phyloP scores from a whole-genome alignment of 1,140 invertebrate species.

The Sitobion miscanthi region DNA sequence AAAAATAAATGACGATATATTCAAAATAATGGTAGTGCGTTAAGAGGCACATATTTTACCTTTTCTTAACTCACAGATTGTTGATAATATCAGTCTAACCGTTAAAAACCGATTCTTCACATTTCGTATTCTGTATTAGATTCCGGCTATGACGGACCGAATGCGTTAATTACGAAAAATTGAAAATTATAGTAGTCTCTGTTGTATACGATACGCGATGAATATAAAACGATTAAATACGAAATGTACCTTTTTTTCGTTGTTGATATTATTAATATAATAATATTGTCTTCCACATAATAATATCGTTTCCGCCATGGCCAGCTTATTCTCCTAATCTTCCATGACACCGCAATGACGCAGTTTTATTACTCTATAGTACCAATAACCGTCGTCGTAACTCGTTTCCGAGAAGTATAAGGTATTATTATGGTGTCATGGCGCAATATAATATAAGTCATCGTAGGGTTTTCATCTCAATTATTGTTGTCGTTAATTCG shows the following conservation, averaged over 20 bases:
- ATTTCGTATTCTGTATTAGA: background rate
- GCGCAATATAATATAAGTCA: too few relatives aligned
- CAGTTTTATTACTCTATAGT: background rate
- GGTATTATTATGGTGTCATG: too few relatives aligned
- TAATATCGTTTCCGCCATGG: too few relatives aligned
- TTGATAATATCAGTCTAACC: background rate
- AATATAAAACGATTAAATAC: background rate
- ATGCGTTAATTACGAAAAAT: background rate
- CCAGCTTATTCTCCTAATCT: background rate
- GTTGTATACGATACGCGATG: background rate
- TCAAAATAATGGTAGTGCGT: background rate
- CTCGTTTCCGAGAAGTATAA: background rate
- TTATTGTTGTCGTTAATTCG: background rate
- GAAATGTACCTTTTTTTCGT: background rate
- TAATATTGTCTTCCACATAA: background rate
- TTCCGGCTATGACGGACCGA: background rate
- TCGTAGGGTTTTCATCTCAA: background rate
- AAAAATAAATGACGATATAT: background rate
- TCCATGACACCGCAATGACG: background rate
- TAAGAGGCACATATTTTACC: background rate
- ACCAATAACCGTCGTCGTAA: background rate
- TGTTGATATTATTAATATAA: background rate
- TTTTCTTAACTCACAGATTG: background rate
- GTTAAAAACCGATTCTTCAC: background rate
- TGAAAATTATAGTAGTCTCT: background rate